These are phyloP conservation scores for Vanacampus margaritifer DNA, from an alignment of 2,113 vertebrate genomes.

Conservation along the genomic window DNA sequence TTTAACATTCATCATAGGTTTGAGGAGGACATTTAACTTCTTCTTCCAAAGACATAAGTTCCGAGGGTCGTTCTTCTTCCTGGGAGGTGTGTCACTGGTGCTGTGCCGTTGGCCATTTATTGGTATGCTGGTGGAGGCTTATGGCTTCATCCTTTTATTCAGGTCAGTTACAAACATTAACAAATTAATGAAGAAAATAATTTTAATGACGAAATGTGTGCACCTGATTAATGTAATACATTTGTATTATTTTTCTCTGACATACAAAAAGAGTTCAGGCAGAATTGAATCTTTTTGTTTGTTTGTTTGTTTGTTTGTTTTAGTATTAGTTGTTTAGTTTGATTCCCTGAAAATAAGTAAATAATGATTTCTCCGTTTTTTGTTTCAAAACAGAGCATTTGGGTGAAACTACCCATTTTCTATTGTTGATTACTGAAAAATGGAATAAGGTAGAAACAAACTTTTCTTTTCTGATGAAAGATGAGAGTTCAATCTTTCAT, in stretches of 20 bases:
- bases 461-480: too few relatives aligned
- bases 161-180: slow-evolving; percentile 59
- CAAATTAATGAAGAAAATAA: not conserved
- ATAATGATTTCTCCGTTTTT: too few relatives aligned
- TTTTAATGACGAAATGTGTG: not conserved
- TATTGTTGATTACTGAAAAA: too few relatives aligned
- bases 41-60: slow-evolving; percentile 87
- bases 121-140: slow-evolving; percentile 84
- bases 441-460: too few relatives aligned
- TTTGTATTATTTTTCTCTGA: not conserved
- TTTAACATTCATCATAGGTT: slow-evolving; percentile 81
- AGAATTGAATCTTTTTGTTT: too few relatives aligned
- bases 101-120: slow-evolving; percentile 82
- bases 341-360: not conserved
- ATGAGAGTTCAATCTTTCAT: too few relatives aligned
- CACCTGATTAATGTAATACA: not conserved
- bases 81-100: slow-evolving; percentile 81
- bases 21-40: slow-evolving; percentile 78
- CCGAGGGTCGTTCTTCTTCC: slow-evolving; percentile 82
- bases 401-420: too few relatives aligned
- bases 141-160: slow-evolving; percentile 84
- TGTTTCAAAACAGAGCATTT: too few relatives aligned
- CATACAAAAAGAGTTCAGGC: not conserved
- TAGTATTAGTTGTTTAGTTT: not conserved
- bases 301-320: not conserved